These are phyloP conservation scores for Trachops cirrhosus DNA, from an alignment of 2,797 vertebrate genomes.

Conservation along the genomic window DNA sequence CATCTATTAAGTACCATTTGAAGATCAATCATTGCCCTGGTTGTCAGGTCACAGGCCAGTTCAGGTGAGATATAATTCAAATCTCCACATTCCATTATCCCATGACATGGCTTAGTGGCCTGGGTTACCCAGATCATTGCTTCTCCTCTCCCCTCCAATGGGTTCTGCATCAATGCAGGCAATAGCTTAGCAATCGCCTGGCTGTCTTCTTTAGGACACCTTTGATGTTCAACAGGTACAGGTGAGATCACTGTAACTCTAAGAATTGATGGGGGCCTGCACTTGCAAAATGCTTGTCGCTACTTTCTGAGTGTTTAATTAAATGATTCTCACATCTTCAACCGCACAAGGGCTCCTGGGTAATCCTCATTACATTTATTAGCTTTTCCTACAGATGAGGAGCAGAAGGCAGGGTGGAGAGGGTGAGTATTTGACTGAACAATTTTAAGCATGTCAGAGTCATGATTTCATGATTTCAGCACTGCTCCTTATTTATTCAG, in stretches of 20 bases:
- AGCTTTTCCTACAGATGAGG: neutral
- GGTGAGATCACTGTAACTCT: neutral
- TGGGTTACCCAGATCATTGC: neutral
- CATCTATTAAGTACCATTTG: neutral
- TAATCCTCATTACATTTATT: neutral
- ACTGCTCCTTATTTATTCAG: neutral
- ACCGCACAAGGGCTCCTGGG: neutral
- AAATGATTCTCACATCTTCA: constrained; percentile 49
- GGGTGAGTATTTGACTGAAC: neutral
- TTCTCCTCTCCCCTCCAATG: neutral
- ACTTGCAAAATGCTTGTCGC: constrained; percentile 37
- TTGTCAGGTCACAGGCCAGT: neutral
- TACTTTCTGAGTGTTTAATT: constrained; percentile 38
- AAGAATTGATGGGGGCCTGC: neutral
- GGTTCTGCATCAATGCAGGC: neutral
- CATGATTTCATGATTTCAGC: neutral
- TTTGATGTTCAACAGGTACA: neutral
- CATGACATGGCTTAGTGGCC: neutral
- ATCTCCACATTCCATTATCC: neutral
- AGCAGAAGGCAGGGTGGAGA: neutral
- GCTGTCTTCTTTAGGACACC: neutral
- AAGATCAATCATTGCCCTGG: neutral
- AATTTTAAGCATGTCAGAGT: neutral
- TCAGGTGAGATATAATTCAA: neutral
- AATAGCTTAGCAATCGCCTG: neutral